Conservation (phyloP, 2,113 vertebrate species). For the Narcine bancroftii region DNA sequence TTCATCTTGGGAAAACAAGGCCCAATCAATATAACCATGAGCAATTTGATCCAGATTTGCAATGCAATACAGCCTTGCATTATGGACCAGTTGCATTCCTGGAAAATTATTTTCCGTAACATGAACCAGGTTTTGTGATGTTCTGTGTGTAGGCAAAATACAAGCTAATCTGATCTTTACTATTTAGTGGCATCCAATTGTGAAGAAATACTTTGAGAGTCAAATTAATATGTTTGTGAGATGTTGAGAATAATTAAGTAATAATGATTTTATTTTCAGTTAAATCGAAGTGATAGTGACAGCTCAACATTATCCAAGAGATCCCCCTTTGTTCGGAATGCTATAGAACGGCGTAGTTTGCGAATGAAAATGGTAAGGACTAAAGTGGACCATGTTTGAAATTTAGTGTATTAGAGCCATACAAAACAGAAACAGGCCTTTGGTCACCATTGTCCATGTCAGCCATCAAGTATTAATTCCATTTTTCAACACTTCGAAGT, state of each 20-base stretch:
- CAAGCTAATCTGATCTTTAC: neutral
- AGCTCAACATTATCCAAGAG: conserved; percentile 92
- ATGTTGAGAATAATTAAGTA: neutral
- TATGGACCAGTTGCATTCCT: no score
- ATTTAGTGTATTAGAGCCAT: no score
- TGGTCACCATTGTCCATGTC: no score
- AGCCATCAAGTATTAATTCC: no score
- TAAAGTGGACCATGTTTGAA: neutral
- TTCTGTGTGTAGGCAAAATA: neutral
- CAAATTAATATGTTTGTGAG: neutral
- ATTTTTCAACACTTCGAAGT: no score
- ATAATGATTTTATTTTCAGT: conserved; percentile 52
- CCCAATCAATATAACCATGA: no score
- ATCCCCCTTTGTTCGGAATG: conserved; percentile 85
- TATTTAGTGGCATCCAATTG: neutral
- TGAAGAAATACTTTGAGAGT: neutral
- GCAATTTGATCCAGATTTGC: neutral
- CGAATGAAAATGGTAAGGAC: conserved; percentile 81
- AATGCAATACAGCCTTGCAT: no score
- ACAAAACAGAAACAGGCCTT: neutral
- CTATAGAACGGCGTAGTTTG: conserved; percentile 84
- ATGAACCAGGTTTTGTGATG: neutral
- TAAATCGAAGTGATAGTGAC: conserved; percentile 95
- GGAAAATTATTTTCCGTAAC: no score
- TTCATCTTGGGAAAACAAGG: neutral